Conservation (phyloP, 2,888 invertebrate species). For the Catocala sponsa region DNA sequence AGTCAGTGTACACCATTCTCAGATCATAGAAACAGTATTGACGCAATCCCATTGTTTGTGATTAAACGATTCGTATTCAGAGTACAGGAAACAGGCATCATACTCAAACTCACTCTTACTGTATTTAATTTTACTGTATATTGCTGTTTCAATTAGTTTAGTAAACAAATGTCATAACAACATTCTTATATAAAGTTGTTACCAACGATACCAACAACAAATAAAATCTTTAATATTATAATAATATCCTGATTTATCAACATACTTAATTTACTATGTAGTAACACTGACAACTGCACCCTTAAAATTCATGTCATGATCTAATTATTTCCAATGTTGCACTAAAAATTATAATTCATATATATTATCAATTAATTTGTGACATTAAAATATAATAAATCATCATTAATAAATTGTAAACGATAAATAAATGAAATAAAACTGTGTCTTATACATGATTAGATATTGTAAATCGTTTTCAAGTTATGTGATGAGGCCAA, state of each 20-base stretch:
- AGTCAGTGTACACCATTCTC: no score
- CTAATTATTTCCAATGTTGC: conserved; percentile 57
- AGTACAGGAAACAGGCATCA: no score
- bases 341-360: conserved; percentile 52
- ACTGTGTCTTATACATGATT: conserved; percentile 53
- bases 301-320: conserved; percentile 71
- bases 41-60: no score
- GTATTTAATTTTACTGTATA: conserved; percentile 35
- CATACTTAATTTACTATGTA: conserved; percentile 52
- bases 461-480: conserved; percentile 38
- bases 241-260: conserved; percentile 59
- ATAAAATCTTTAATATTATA: conserved; percentile 69
- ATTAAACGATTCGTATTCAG: no score
- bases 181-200: conserved; percentile 47
- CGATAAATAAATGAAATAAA: conserved; percentile 58
- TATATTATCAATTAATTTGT: conserved; percentile 63
- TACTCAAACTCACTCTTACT: conserved; percentile 11
- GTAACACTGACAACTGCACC: conserved; percentile 61
- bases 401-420: conserved; percentile 62
- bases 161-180: conserved; percentile 49
- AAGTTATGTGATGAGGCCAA: conserved; percentile 47
- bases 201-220: conserved; percentile 68
- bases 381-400: conserved; percentile 62
- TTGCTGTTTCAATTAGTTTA: conserved; percentile 40
- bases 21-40: no score